Percentiles rank a stretch among this genome's conserved stretches.
Conservation (phyloP, 2,797 vertebrate genomes). For the Sylvilagus floridanus region DNA sequence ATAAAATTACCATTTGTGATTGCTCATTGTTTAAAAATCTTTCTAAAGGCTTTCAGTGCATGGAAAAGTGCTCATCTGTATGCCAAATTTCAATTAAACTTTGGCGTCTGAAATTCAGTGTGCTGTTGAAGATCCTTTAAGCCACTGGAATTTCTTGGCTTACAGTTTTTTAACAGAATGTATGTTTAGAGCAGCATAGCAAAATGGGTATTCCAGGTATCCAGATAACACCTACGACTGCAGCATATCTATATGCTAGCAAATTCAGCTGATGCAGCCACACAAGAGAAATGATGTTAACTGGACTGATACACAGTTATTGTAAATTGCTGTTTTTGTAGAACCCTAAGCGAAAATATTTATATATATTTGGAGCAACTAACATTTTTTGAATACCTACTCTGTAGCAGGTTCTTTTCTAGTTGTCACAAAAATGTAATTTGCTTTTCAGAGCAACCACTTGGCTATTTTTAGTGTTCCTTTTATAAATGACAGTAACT, state of each 20-base stretch:
- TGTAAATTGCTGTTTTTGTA: slow-evolving; percentile 2
- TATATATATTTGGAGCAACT: background rate
- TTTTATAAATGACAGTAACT: background rate
- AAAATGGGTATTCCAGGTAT: background rate
- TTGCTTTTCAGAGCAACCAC: background rate
- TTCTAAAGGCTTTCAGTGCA: slow-evolving; percentile 43
- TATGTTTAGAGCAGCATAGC: background rate
- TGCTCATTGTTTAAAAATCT: slow-evolving; percentile 71
- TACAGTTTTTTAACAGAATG: background rate
- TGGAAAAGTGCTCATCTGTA: slow-evolving; percentile 18
- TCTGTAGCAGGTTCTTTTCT: background rate
- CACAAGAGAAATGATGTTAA: background rate
- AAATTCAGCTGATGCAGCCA: background rate
- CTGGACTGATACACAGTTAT: background rate
- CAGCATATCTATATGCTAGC: background rate
- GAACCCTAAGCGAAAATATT: slow-evolving; percentile 35
- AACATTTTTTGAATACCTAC: slow-evolving; percentile 23
- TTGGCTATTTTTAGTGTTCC: slow-evolving; percentile 27
- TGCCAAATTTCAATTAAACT: slow-evolving; percentile 36
- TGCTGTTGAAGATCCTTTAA: slow-evolving; percentile 2
- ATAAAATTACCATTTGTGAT: slow-evolving; percentile 74
- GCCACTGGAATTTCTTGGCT: background rate
- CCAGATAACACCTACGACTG: background rate
- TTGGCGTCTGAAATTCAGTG: slow-evolving; percentile 13
- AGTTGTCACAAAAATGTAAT: background rate